A percentile compares a stretch with the other conserved stretches of the same genome.
phyloP scores from a whole-genome alignment of 2,113 vertebrate species.

The Octodon degus region DNA sequence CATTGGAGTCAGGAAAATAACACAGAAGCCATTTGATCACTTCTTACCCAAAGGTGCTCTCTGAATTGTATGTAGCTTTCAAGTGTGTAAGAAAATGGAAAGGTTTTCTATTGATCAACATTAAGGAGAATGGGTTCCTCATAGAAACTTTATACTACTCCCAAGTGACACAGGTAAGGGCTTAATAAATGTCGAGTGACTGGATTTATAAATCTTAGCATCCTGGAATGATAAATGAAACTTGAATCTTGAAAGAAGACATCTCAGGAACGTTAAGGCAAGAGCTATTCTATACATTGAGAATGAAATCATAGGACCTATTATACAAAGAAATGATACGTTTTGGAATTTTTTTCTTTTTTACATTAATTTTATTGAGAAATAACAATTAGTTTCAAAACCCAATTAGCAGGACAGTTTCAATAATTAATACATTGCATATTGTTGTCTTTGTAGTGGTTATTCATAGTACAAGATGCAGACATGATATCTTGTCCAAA shows the following conservation, averaged over 20 bases:
- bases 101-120: not conserved
- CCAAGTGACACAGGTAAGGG: not conserved
- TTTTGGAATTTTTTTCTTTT: not conserved
- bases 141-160: not conserved
- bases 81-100: not conserved
- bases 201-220: slow-evolving; percentile 19
- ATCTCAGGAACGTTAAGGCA: slow-evolving; percentile 45
- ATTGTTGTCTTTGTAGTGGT: no score
- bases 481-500: no score
- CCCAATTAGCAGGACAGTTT: no score
- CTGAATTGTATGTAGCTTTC: not conserved
- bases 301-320: not conserved
- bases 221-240: slow-evolving; percentile 38
- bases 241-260: slow-evolving; percentile 16
- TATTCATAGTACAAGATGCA: no score
- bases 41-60: not conserved
- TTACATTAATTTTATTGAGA: no score
- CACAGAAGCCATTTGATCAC: not conserved
- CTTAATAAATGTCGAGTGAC: not conserved
- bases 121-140: not conserved
- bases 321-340: not conserved
- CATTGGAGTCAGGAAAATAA: not conserved
- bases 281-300: slow-evolving; percentile 15
- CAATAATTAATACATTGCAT: no score
- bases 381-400: no score